Evolutionary conservation across 2,113 vertebrate genomes (phyloP).

Genomic region (Montifringilla adamsi): DNA sequence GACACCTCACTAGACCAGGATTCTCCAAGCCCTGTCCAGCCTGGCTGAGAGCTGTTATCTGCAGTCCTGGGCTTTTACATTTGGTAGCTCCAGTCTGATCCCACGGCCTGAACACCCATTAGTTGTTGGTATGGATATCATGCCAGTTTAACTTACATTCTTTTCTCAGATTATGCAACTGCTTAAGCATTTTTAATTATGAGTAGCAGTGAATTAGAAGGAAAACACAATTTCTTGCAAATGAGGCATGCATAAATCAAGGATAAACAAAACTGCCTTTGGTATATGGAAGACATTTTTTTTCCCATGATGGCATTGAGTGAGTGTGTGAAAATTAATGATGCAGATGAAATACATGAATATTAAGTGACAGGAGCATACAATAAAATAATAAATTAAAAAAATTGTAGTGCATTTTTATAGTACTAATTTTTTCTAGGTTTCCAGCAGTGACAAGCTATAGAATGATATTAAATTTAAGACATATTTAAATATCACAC

Average conservation of each 20-base stretch:
- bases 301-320: background rate
- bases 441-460: background rate
- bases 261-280: background rate
- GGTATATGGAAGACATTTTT: background rate
- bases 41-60: background rate
- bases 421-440: background rate
- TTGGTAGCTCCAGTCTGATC: background rate
- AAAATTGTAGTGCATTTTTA: background rate
- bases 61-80: background rate
- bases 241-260: background rate
- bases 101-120: background rate
- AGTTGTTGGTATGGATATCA: background rate
- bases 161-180: background rate
- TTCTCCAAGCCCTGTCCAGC: background rate
- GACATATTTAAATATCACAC: background rate
- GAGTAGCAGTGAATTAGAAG: background rate
- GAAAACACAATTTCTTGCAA: background rate
- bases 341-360: background rate
- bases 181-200: background rate
- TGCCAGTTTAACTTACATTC: background rate
- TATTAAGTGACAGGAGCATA: background rate
- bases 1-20: no score
- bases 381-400: background rate
- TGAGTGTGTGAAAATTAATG: slow-evolving; percentile 6
- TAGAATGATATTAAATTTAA: background rate